Base-by-base conservation (phyloP, 2,797 vertebrate species). In the Acipenser ruthenus region DNA sequence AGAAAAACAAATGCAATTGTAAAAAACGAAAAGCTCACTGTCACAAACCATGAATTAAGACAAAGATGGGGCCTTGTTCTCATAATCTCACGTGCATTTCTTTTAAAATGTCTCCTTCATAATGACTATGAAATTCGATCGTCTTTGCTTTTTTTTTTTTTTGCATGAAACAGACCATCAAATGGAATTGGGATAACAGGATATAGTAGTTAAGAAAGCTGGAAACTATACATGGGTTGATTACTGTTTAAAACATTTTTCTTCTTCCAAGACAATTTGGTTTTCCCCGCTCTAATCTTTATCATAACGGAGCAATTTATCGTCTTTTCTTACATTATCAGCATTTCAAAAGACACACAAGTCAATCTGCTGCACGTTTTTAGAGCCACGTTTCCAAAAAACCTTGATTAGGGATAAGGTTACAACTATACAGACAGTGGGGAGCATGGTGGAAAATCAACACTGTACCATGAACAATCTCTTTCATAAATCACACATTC, bases 281-380 rank as follows among this genome's bases (percentile, higher is more conserved):
- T 62, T 62, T n/a, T 37, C 37, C 7, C 60, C 2, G 6, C 10
- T 62, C 8, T 60, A 62, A 52, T 67, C 50, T 48, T 7, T 62
- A 37, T 51, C 47, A 48, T 18, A 62, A 10, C 3, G 12, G 58
- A 15, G 58, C 82, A 74, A 75, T 79, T 79, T 80, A 79, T 87
- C 81, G 82, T 84, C 79, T 82, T 79, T 64, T 80, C 75, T 79
- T 80, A 77, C 66, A 77, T 77, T 77, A 76, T 62, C 58, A 68
- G 75, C 77, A 78, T 71, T 75, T 78, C 73, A 77, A 79, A 77
- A 85, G 37, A 37, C 37, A 37, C 37, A 37, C 37, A 4, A 81
- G 81, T 85, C 83, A 84, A 77, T 70, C 78, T 67, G 78, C 81
- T 83, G 5, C 37, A 83, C 78, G 72, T 78, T 79, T 79, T 84